Evolutionary conservation across 1,140 invertebrate genomes (phyloP).

Genomic region (Drosophila athabasca): DNA sequence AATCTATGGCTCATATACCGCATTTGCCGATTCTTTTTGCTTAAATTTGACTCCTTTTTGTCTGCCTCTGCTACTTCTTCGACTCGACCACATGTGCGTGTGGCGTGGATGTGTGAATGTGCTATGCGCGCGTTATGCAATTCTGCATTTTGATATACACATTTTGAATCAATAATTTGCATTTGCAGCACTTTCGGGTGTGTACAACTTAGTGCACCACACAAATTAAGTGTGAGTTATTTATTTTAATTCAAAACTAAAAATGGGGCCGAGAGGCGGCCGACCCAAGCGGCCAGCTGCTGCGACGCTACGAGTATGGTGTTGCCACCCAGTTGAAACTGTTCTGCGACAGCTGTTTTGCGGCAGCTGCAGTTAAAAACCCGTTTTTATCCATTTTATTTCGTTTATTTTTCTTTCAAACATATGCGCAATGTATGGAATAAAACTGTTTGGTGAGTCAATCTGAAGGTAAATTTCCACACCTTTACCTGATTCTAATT

Average conservation of each 20-base stretch:
- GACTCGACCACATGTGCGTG: slow-evolving; percentile 1
- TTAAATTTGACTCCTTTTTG: slow-evolving; percentile 5
- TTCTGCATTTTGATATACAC: slow-evolving; percentile 42
- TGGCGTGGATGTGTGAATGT: background rate
- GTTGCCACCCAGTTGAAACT: slow-evolving; percentile 5
- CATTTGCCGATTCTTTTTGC: background rate
- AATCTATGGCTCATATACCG: slow-evolving; percentile 1
- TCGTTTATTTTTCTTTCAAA: background rate
- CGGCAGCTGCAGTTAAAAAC: slow-evolving; percentile 16
- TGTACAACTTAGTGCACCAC: slow-evolving; percentile 41
- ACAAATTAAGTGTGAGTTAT: slow-evolving; percentile 49
- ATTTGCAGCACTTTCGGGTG: slow-evolving; percentile 45
- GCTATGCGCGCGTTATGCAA: slow-evolving; percentile 43
- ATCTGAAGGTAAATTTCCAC: too few relatives aligned
- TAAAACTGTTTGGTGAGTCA: too few relatives aligned
- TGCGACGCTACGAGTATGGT: too few relatives aligned
- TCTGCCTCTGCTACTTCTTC: background rate
- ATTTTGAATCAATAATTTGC: slow-evolving; percentile 51
- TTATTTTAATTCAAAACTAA: slow-evolving; percentile 63
- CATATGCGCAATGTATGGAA: too few relatives aligned
- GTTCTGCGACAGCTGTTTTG: slow-evolving; percentile 5
- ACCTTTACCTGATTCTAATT: too few relatives aligned
- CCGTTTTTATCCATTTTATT: slow-evolving; percentile 17
- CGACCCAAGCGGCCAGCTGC: slow-evolving; percentile 43
- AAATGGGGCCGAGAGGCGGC: slow-evolving; percentile 27